Evolutionary conservation across 1,140 invertebrate genomes (phyloP), one percentile per base, ranked within the genome.

Genomic region (Drosophila pachea): DNA sequence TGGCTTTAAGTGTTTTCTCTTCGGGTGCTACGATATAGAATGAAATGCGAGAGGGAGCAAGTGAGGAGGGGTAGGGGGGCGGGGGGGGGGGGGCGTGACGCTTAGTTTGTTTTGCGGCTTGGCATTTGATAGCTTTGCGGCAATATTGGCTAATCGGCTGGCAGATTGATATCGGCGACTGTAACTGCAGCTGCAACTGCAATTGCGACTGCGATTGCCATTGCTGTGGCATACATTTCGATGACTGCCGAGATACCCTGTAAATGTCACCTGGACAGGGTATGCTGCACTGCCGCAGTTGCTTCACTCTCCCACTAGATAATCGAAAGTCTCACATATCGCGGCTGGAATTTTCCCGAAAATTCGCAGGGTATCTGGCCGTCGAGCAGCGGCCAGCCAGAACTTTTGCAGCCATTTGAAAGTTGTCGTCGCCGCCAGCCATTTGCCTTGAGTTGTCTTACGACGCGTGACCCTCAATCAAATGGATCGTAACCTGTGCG

Each of bases 191-290:
- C 35, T 35, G 43, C 43, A 22, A 22, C 3, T 3, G 22, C 22
- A 22, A 22, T 22, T 22, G n/a, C n/a, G n/a, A n/a, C 35, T 35
- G 43, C 43, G 8, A 22, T 22, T 3, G 22, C 22, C 1, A 22
- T 22, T 22, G 49, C 49, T 72, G 40, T 61, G 61, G 73, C 70
- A 52, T 43, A 73, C 55, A 53, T 74, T 71, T 43, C 33, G 42
- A 11, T 36, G 48, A 49, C 45, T 53, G 22, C 22, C 7, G 16
- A 0, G 5, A 56, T 56, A 56, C 54, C 40, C 54, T 56, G 54
- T 56, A 33, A 52, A 16, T 52, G 5, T 32, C 7, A 2, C 7
- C 11, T 0, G 14, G 4, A 4, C 7, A 2, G 53, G 36, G 53
- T 5, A 42, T 22, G 22, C 22, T 22, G 22, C 3, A 22, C 22